Conservation (phyloP, 2,888 invertebrate genomes). For the Halocaridina rubra region DNA sequence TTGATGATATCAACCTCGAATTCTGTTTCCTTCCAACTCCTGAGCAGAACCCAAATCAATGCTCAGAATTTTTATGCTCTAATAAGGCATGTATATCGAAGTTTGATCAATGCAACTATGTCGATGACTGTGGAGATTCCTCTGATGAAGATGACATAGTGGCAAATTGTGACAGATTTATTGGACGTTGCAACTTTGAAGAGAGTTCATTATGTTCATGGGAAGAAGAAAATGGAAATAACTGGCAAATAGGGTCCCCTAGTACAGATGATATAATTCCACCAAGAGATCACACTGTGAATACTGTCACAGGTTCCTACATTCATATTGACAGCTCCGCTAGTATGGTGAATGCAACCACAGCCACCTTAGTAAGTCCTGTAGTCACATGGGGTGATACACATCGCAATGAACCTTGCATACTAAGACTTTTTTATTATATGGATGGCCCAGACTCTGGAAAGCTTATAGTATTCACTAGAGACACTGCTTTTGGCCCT, state of each 20-base stretch:
- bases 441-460: constrained; percentile 23
- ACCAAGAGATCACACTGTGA: constrained; percentile 37
- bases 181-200: constrained; percentile 44
- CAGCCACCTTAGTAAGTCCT: constrained; percentile 26
- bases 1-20: constrained; percentile 46
- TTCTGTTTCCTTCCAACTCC: constrained; percentile 45
- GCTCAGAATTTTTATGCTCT: constrained; percentile 9
- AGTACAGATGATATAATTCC: constrained; percentile 19
- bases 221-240: constrained; percentile 5
- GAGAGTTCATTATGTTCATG: constrained; percentile 32
- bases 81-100: constrained; percentile 41
- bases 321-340: constrained; percentile 20
- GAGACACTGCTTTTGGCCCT: constrained; percentile 22
- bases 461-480: constrained; percentile 11
- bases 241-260: constrained; percentile 39
- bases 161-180: constrained; percentile 7
- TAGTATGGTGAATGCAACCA: background rate
- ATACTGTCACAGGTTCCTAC: constrained; percentile 28
- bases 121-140: constrained; percentile 51
- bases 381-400: background rate
- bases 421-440: constrained; percentile 36
- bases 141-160: constrained; percentile 21
- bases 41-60: background rate
- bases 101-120: constrained; percentile 45
- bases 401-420: background rate